Evolutionary conservation across 2,113 vertebrate genomes (phyloP).

Genomic region (Vulpes ferrilata): DNA sequence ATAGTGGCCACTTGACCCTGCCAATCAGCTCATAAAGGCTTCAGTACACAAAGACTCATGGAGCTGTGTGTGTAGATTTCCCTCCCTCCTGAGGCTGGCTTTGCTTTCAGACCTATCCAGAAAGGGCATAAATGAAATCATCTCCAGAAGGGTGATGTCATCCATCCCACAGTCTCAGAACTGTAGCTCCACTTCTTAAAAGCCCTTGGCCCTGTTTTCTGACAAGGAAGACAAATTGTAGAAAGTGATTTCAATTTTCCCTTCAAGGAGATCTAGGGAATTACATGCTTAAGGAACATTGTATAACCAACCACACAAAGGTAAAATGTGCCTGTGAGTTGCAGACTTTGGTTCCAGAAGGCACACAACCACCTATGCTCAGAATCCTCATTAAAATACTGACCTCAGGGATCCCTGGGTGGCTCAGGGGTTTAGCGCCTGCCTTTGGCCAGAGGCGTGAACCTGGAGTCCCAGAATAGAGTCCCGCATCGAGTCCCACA

Average conservation of each 20-base stretch:
- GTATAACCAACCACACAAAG: background rate
- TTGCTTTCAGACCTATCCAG: constrained; percentile 30
- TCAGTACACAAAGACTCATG: constrained; percentile 32
- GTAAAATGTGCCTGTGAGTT: background rate
- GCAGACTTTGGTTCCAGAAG: background rate
- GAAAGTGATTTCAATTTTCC: constrained; percentile 68
- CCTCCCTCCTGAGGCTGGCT: background rate
- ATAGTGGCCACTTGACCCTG: constrained; percentile 63
- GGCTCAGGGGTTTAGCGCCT: no score
- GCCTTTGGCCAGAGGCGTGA: no score
- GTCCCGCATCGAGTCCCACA: no score
- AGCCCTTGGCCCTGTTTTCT: constrained; percentile 64
- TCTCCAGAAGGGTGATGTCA: constrained; percentile 68
- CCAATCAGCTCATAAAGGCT: constrained; percentile 56
- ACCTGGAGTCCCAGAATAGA: no score
- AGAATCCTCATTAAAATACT: background rate
- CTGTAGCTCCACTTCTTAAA: background rate
- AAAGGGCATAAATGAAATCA: constrained; percentile 66
- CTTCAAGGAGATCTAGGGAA: constrained; percentile 40
- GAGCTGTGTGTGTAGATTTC: background rate
- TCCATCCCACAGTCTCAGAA: background rate
- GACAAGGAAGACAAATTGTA: constrained; percentile 68
- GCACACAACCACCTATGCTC: background rate
- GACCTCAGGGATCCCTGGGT: no score
- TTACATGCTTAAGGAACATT: background rate